Percentiles rank a stretch among this genome's conserved stretches.
These are phyloP conservation scores for Microctonus brassicae DNA, from an alignment of 2,888 invertebrate species.

Conservation along the genomic window DNA sequence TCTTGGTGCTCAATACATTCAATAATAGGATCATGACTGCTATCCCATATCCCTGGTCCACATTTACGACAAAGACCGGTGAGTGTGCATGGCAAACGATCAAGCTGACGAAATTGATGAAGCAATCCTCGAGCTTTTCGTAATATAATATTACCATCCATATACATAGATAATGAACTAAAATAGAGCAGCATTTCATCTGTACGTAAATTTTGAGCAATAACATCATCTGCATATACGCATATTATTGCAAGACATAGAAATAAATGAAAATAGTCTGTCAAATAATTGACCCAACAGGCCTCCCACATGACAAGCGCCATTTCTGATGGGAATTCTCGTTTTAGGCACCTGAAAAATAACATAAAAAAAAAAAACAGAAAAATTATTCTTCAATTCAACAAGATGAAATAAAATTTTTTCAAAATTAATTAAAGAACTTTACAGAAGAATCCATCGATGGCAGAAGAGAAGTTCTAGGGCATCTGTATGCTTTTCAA, in stretches of 20 bases:
- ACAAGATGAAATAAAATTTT: conserved; percentile 13
- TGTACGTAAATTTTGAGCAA: conserved; percentile 90
- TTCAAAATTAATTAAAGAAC: conserved; percentile 47
- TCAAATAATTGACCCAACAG: conserved; percentile 97
- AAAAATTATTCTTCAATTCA: neutral
- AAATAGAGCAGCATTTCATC: conserved; percentile 97
- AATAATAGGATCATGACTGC: conserved; percentile 88
- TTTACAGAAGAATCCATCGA: conserved; percentile 92
- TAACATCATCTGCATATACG: conserved; percentile 93
- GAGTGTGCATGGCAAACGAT: conserved; percentile 90
- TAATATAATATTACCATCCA: conserved; percentile 92
- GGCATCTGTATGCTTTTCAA: conserved; percentile 87
- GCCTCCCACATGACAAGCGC: conserved; percentile 96
- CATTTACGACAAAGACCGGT: conserved; percentile 89
- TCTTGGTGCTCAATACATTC: conserved; percentile 84
- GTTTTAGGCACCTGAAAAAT: conserved; percentile 82
- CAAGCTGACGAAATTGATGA: conserved; percentile 89
- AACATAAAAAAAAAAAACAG: conserved; percentile 8
- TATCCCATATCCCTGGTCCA: conserved; percentile 96
- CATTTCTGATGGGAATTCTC: conserved; percentile 91
- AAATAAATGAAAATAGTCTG: conserved; percentile 96
- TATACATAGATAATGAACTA: conserved; percentile 96
- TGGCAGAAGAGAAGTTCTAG: conserved; percentile 94
- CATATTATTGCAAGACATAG: conserved; percentile 93
- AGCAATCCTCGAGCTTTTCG: conserved; percentile 92